phyloP scores from a whole-genome alignment of 2,113 vertebrate species.

The Dinomys branickii region DNA sequence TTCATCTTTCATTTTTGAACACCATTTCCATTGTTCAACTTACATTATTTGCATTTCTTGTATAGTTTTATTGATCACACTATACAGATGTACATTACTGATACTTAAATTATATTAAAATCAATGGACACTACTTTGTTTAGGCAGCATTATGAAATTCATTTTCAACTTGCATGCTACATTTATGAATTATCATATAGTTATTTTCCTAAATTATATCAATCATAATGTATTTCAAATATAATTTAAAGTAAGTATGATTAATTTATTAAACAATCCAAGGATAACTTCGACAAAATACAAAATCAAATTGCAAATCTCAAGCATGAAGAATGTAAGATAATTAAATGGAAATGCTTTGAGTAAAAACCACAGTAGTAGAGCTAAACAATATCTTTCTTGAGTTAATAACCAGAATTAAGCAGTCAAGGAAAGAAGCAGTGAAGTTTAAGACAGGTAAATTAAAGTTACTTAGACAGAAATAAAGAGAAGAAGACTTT shows the following conservation, averaged over 20 bases:
- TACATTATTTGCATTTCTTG: background rate
- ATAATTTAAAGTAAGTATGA: background rate
- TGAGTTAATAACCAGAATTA: background rate
- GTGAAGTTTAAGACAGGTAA: background rate
- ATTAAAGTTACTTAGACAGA: background rate
- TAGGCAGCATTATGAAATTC: slow-evolving; percentile 21
- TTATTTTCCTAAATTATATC: slow-evolving; percentile 2
- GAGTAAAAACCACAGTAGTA: background rate
- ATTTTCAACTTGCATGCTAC: background rate
- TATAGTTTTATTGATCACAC: background rate
- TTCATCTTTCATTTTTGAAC: background rate
- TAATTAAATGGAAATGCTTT: background rate
- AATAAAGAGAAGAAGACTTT: background rate
- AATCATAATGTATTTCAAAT: background rate
- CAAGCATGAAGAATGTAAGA: background rate
- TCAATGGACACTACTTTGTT: background rate
- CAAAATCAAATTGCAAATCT: background rate
- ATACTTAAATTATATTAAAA: slow-evolving; percentile 35
- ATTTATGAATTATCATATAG: background rate
- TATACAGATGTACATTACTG: background rate
- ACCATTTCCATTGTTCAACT: background rate
- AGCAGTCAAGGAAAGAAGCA: background rate
- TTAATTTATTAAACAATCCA: background rate
- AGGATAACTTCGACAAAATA: background rate
- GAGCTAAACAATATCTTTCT: background rate